phyloP scores from a whole-genome alignment of 2,888 invertebrate species.

The Neoscelio sp. region DNA sequence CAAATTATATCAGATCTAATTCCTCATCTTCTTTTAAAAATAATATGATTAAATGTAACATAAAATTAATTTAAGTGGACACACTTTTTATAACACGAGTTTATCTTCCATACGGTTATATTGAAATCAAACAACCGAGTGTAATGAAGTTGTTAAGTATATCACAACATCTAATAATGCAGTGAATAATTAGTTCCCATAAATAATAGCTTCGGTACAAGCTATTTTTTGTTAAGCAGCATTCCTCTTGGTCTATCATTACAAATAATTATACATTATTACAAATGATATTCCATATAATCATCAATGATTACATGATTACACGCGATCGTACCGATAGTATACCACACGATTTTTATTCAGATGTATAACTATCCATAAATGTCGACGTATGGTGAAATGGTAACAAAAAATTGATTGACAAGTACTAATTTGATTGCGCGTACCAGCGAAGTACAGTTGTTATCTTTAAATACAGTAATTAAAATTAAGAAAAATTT shows the following conservation, averaged over 20 bases:
- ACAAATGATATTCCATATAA: conserved; percentile 47
- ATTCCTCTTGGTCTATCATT: conserved; percentile 31
- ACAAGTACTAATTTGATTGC: conserved; percentile 14
- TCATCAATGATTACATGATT: conserved; percentile 50
- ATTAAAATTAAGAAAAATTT: neutral
- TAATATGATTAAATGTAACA: neutral
- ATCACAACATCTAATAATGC: conserved; percentile 5
- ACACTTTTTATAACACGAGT: too few species aligned
- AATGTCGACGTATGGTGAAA: conserved; percentile 17
- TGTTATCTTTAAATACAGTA: conserved; percentile 13
- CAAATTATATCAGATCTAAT: neutral
- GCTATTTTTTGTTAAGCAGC: conserved; percentile 16
- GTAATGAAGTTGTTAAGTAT: conserved; percentile 26
- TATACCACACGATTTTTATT: conserved; percentile 2
- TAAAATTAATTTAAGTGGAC: too few species aligned
- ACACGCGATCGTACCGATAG: conserved; percentile 21
- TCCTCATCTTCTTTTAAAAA: neutral
- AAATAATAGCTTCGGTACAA: conserved; percentile 10
- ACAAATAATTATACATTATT: conserved; percentile 53
- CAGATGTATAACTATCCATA: conserved; percentile 13
- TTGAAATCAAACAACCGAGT: neutral
- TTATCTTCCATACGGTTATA: too few species aligned
- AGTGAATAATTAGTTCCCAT: conserved; percentile 29
- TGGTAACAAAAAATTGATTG: conserved; percentile 6
- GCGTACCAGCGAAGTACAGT: too few species aligned